Base-by-base conservation (phyloP, 2,797 vertebrate genomes). In the Eidolon dupreanum region DNA sequence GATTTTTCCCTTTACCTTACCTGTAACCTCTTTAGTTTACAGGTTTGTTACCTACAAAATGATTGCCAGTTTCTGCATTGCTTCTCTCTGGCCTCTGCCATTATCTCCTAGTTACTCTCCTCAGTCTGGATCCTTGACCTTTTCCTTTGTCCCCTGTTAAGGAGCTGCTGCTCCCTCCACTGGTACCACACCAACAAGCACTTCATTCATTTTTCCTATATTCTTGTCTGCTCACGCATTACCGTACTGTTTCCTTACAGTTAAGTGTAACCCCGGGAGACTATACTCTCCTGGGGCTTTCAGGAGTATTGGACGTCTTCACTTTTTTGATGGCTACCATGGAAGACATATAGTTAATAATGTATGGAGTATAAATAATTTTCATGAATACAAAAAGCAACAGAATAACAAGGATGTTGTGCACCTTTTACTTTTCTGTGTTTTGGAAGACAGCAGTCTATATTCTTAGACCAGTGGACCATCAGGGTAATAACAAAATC, bases 221-320 rank as follows among this genome's bases (percentile, higher is more conserved):
- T 92, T 66, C 36, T 66, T 96, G 57, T 96, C 53, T 55, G 61
- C 53, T 83, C 38, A 43, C n/a, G n/a, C 63, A 31, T 74, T 84
- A 17, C 31, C 19, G 2, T 79, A 36, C 55, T 82, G 59, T 59
- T 78, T 63, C 53, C 43, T 92, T 57, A 28, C 2, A 73, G 33
- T 77, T 59, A 36, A 84, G 51, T 36, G 15, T 71, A 84, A 41
- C 24, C n/a, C 53, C 73, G 33, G 59, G 63, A 93, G 55, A 75
- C 53, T 55, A 1, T 4, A 57, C 53, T 81, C 38, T 33, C 38
- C 19, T 79, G 57, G 59, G 61, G n/a, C 36, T 68, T 24, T 92
- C 38, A 41, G 22, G 28, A 41, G 26, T 55, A 36, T 78, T 59
- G 46, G 16, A 53, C 13, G 2, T 57, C 61, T 84, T 75, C 10